phyloP scores from a whole-genome alignment of 2,888 invertebrate species.

The Acleris laterana region DNA sequence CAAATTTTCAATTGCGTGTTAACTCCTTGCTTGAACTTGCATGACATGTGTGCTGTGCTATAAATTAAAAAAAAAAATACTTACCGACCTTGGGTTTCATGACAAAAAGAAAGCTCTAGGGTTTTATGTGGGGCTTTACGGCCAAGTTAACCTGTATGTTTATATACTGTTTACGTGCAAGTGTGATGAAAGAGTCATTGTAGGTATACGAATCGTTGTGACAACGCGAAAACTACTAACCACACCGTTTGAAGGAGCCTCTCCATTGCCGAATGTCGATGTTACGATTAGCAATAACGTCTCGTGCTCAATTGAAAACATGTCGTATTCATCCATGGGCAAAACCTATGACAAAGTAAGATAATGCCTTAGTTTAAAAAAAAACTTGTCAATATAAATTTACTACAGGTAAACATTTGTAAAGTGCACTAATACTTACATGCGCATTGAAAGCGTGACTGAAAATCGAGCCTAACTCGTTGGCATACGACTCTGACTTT shows the following conservation, averaged over 20 bases:
- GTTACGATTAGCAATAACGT: constrained; percentile 95
- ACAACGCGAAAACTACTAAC: constrained; percentile 79
- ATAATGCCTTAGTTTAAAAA: background rate
- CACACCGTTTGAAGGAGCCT: constrained; percentile 98
- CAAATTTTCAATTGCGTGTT: no score
- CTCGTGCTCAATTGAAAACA: constrained; percentile 97
- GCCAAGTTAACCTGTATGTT: no score
- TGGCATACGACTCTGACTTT: constrained; percentile 97
- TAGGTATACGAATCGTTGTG: background rate
- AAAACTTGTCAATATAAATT: background rate
- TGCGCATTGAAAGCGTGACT: constrained; percentile 98
- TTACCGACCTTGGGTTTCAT: no score
- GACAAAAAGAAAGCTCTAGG: no score
- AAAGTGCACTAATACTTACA: constrained; percentile 71
- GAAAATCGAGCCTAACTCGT: constrained; percentile 93
- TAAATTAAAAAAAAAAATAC: no score
- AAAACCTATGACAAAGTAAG: constrained; percentile 86
- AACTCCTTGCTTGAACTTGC: no score
- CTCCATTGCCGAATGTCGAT: constrained; percentile 98
- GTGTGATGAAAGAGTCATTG: no score
- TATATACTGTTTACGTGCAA: no score
- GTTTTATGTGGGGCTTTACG: no score
- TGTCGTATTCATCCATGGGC: constrained; percentile 97
- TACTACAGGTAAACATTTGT: background rate
- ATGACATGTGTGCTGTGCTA: no score